Evolutionary conservation across 2,113 vertebrate genomes (phyloP), one percentile per base, ranked within the genome.

Genomic region (Mormyrus iriodes): DNA sequence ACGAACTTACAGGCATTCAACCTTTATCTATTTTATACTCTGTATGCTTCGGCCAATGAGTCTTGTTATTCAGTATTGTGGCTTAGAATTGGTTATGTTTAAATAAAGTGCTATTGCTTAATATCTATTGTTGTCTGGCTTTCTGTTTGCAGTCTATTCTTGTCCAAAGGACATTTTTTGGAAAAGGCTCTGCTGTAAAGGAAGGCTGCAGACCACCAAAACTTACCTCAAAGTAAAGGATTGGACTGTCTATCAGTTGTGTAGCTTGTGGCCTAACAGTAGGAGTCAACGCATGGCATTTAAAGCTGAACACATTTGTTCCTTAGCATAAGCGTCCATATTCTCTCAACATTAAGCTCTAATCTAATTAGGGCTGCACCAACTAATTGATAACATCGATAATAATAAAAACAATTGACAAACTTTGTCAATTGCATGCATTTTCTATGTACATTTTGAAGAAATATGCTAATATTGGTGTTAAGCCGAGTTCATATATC

Each of bases 41-140:
- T 89, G 89, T 94, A 90, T 94, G 91, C 93, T 91, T 91, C 76
- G 86, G 91, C 93, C 90, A 88, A 86, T 90, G 88, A 92, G 91
- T 94, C 92, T 93, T 93, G 93, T 88, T 92, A 88, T 90, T 93
- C 94, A 92, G 89, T 91, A 91, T 92, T 92, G 94, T 95, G 94
- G 95, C 95, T 96, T 95, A 94, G 94, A 95, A 94, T 94, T 94
- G 93, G 93, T 94, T 94, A 91, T 94, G 94, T 95, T 96, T 95
- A 96, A 93, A 97, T 96, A 95, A 96, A 95, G 93, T 95, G 95
- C 95, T 96, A 48, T 94, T 94, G 96, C 94, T 95, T 94, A 95
- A 91, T 90, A 90, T 24, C 73, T 61, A 61, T 61, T 69, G 42
- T 48, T 10, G 31, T 21, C 65, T 90, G n/a, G 88, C 44, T 55